A percentile compares a stretch with the other conserved stretches of the same genome.
These are phyloP conservation scores for Ochropleura leucogaster DNA, from an alignment of 2,888 invertebrate genomes.

Conservation along the genomic window DNA sequence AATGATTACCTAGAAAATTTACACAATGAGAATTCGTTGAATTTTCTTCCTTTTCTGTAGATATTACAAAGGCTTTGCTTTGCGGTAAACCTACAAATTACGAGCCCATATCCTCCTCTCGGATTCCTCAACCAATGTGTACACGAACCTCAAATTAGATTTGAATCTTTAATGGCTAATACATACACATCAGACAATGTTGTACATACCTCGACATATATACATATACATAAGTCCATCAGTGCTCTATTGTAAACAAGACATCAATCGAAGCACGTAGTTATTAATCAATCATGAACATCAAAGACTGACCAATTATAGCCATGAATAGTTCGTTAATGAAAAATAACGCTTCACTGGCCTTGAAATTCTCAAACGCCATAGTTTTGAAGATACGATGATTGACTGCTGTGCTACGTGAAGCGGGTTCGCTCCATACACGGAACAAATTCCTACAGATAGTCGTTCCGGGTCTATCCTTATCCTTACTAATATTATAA, in stretches of 20 bases:
- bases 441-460: no score
- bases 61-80: neutral
- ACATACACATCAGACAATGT: slow-evolving; percentile 13
- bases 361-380: slow-evolving; percentile 25
- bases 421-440: no score
- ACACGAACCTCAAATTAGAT: slow-evolving; percentile 29
- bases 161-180: slow-evolving; percentile 36
- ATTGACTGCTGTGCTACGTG: no score
- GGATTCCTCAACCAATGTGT: neutral
- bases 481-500: no score
- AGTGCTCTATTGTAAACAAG: slow-evolving; percentile 43
- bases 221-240: neutral
- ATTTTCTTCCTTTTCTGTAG: neutral
- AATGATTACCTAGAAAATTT: no score
- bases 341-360: slow-evolving; percentile 33
- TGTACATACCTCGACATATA: slow-evolving; percentile 13
- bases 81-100: neutral
- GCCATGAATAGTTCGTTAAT: slow-evolving; percentile 28
- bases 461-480: no score
- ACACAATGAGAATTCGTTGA: no score
- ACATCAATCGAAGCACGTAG: slow-evolving; percentile 27
- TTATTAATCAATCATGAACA: slow-evolving; percentile 43
- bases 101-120: neutral
- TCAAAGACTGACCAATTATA: slow-evolving; percentile 41
- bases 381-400: no score